Evolutionary conservation across 2,797 vertebrate species (phyloP).

Genomic region (Schizopygopsis pylzovi): DNA sequence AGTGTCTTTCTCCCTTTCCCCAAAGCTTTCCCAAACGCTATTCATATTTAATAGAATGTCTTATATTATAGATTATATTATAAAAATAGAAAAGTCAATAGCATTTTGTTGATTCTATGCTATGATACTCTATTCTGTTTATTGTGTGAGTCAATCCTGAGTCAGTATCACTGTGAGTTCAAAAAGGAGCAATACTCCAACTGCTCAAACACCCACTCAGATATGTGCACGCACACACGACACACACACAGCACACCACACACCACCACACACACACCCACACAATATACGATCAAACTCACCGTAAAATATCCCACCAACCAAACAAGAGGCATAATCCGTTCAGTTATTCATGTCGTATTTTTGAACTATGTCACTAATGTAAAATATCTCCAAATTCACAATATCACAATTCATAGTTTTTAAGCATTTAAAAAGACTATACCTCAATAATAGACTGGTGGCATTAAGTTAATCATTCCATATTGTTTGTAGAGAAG

Average conservation of each 20-base stretch:
- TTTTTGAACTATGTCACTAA: too few species aligned
- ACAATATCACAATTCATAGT: neutral
- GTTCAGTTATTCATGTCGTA: neutral
- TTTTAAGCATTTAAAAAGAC: too few species aligned
- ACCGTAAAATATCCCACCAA: slow-evolving; percentile 13
- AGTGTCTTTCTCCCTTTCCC: slow-evolving; percentile 10
- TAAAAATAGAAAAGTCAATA: slow-evolving; percentile 36
- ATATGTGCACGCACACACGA: slow-evolving; percentile 32
- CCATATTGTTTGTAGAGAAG: neutral
- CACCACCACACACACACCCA: slow-evolving; percentile 19
- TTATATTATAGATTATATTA: slow-evolving; percentile 39
- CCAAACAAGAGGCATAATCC: slow-evolving; percentile 1
- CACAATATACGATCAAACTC: slow-evolving; percentile 25
- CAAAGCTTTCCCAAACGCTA: slow-evolving; percentile 29
- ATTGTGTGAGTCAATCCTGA: slow-evolving; percentile 43
- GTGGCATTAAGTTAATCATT: neutral
- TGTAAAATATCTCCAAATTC: neutral
- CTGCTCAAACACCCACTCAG: slow-evolving; percentile 45
- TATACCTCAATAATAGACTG: neutral
- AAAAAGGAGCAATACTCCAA: slow-evolving; percentile 41
- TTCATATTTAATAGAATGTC: slow-evolving; percentile 41
- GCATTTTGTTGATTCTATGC: slow-evolving; percentile 36
- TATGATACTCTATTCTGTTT: slow-evolving; percentile 43
- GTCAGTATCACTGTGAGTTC: slow-evolving; percentile 37
- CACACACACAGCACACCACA: slow-evolving; percentile 4